These are phyloP conservation scores for Drosophila arawakana DNA, from an alignment of 1,140 invertebrate species.

Conservation along the genomic window DNA sequence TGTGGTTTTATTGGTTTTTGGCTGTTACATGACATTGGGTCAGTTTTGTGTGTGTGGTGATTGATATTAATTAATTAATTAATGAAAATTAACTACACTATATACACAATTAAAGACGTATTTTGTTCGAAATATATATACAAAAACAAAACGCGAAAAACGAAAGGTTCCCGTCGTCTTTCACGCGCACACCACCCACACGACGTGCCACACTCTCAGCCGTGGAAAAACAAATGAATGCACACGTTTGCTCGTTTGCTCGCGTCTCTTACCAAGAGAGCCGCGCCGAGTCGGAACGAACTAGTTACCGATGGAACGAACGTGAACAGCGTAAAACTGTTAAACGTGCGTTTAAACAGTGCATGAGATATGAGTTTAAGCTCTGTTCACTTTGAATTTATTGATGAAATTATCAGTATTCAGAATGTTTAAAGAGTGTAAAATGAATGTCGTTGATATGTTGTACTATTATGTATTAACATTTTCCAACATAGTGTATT, in stretches of 20 bases:
- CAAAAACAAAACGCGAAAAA: constrained; percentile 76
- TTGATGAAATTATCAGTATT: too few species aligned
- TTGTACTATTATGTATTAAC: too few species aligned
- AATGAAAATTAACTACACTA: constrained; percentile 60
- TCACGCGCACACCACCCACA: constrained; percentile 59
- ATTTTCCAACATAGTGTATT: too few species aligned
- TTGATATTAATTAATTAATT: constrained; percentile 30
- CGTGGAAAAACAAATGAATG: constrained; percentile 55
- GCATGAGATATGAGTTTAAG: background rate
- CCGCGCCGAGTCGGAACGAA: constrained; percentile 29
- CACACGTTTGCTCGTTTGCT: constrained; percentile 29
- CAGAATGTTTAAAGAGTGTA: too few species aligned
- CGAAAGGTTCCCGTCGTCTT: constrained; percentile 57
- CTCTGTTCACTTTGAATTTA: too few species aligned
- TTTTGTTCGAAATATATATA: constrained; percentile 64
- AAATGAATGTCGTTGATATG: too few species aligned
- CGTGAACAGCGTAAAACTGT: constrained; percentile 9
- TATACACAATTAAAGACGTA: constrained; percentile 58
- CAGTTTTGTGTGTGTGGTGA: constrained; percentile 4
- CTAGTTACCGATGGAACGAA: constrained; percentile 25
- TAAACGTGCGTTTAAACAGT: background rate
- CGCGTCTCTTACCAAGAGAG: constrained; percentile 35
- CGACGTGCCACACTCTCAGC: constrained; percentile 54
- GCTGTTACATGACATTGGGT: constrained; percentile 62
- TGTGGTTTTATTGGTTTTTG: constrained; percentile 50